These are phyloP conservation scores for Synanthedon andrenaeformis DNA, from an alignment of 2,888 invertebrate genomes.

Conservation along the genomic window DNA sequence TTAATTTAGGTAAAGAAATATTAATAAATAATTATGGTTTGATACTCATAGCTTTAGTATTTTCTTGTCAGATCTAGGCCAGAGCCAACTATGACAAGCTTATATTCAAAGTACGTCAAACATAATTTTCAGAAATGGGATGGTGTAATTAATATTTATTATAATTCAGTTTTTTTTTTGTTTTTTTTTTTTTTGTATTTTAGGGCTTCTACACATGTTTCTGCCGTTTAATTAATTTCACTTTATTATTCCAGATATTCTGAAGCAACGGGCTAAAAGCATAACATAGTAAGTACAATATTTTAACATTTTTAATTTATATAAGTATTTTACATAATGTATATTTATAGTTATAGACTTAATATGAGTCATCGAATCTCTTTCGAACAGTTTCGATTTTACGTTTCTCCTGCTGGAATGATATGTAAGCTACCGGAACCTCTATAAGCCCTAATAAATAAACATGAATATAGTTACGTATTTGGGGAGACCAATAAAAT, in stretches of 20 bases:
- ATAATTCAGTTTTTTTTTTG: too few relatives aligned
- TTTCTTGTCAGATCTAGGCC: too few relatives aligned
- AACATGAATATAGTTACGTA: conserved; percentile 28
- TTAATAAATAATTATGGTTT: too few relatives aligned
- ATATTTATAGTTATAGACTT: conserved; percentile 5
- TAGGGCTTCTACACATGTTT: background rate
- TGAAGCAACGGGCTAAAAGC: background rate
- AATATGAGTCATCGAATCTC: conserved; percentile 15
- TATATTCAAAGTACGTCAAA: too few relatives aligned
- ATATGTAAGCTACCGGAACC: conserved; percentile 4
- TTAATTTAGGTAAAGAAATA: too few relatives aligned
- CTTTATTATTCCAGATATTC: background rate
- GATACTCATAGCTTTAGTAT: too few relatives aligned
- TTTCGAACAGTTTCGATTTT: too few relatives aligned
- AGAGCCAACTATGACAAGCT: too few relatives aligned
- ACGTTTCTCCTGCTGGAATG: too few relatives aligned
- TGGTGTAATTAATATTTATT: too few relatives aligned
- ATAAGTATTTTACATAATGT: conserved; percentile 11
- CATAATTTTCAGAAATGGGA: too few relatives aligned
- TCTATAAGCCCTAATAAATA: conserved; percentile 42
- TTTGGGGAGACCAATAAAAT: conserved; percentile 28
- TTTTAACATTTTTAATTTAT: background rate
- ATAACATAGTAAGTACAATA: background rate
- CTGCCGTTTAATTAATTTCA: background rate
- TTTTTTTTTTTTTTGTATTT: too few relatives aligned